phyloP scores from a whole-genome alignment of 2,888 invertebrate species.

The Polyommatus icarus region DNA sequence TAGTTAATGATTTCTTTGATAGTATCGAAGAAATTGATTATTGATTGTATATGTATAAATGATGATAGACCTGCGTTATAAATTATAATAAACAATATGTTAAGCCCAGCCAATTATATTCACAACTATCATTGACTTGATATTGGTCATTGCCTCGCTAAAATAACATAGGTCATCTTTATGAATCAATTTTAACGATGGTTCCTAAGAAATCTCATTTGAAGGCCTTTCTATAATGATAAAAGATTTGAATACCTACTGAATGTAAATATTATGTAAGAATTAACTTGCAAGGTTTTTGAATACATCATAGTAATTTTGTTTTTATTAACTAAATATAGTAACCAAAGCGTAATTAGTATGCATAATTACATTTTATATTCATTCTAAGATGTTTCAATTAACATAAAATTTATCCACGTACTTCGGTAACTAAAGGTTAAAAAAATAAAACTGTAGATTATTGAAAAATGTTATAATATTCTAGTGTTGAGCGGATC shows the following conservation, averaged over 20 bases:
- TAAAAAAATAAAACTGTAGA: slow-evolving; percentile 36
- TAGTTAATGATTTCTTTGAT: too few relatives aligned
- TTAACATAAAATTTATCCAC: background rate
- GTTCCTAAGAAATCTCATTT: too few relatives aligned
- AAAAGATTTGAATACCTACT: background rate
- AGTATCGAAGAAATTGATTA: too few relatives aligned
- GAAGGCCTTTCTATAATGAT: too few relatives aligned
- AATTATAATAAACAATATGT: too few relatives aligned
- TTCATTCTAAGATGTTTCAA: background rate
- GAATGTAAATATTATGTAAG: background rate
- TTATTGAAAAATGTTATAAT: slow-evolving; percentile 69
- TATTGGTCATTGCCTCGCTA: too few relatives aligned
- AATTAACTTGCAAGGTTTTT: background rate
- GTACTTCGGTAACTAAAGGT: background rate
- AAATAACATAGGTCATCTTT: background rate
- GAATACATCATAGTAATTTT: background rate
- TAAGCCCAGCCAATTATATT: too few relatives aligned
- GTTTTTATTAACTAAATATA: background rate
- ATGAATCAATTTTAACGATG: background rate
- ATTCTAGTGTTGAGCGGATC: slow-evolving; percentile 91
- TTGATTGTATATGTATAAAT: too few relatives aligned
- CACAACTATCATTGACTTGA: too few relatives aligned
- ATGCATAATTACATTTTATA: background rate
- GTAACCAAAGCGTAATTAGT: background rate
- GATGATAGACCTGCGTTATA: too few relatives aligned